Base-by-base conservation (phyloP, 2,797 vertebrate species). In the Pseudomugil gertrudae region DNA sequence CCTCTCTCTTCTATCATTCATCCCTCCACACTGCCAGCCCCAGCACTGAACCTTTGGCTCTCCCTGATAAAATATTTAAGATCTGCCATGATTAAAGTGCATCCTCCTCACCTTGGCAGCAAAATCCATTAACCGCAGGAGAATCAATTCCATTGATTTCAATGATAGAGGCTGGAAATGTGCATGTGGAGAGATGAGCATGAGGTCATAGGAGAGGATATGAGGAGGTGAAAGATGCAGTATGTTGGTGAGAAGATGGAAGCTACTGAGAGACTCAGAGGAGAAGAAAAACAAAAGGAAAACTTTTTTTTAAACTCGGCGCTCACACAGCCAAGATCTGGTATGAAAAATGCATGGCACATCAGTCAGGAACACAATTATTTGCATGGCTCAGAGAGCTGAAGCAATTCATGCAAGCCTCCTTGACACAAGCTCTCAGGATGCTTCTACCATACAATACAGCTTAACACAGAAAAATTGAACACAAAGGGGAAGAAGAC, bases 1-100 rank as follows among this genome's bases (percentile, higher is more conserved):
- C 69, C 72, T 70, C 47, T 73, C 62, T 70, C 45, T 57, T 35
- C 66, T 54, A 77, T 84, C 84, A 80, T 80, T 72, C 58, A 64
- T 54, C 51, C 69, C 79, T 76, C 80, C 63, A 72, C 81, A 82
- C 83, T 63, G 76, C 74, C 83, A 81, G 81, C 82, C 78, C 69
- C 63, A 45, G 83, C 82, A 88, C 79, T 75, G 83, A 89, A 87
- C 86, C 87, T 86, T 90, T 90, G 85, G 82, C 86, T 87, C 72
- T 78, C 69, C 68, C 79, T 92, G 89, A 89, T 93, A 90, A 92
- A 94, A 92, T 92, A 93, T 94, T 93, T 91, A 92, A 92, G 85
- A 91, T 89, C 84, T 89, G 79, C 87, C 84, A 76, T 92, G 93
- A 93, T 93, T 90, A 91, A 92, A 93, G 90, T 88, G 89, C 90